These are phyloP conservation scores for Calycopis cecrops DNA, from an alignment of 1,140 invertebrate genomes.

Conservation along the genomic window DNA sequence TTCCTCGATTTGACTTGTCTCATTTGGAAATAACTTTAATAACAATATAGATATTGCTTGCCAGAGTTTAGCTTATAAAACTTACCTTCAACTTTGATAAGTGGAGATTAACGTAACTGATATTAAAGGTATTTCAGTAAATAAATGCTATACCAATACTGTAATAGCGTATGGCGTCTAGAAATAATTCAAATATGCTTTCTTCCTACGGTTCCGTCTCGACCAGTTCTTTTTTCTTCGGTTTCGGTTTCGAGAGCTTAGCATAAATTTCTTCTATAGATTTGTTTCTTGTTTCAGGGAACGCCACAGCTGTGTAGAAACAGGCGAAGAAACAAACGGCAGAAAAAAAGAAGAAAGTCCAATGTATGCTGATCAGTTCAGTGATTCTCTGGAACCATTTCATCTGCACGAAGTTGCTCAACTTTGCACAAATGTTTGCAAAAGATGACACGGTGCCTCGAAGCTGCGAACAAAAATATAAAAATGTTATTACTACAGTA, in stretches of 20 bases:
- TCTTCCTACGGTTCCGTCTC: slow-evolving; percentile 35
- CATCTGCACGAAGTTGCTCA: slow-evolving; percentile 63
- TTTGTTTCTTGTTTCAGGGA: slow-evolving; percentile 59
- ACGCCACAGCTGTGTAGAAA: slow-evolving; percentile 47
- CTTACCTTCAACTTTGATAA: no score
- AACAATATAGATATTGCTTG: no score
- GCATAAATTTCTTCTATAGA: slow-evolving; percentile 58
- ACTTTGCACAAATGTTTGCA: slow-evolving; percentile 59
- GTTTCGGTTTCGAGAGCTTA: slow-evolving; percentile 43
- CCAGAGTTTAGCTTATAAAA: no score
- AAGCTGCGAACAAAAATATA: slow-evolving; percentile 36
- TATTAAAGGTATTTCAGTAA: no score
- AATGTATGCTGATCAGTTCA: slow-evolving; percentile 57
- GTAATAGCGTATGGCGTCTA: no score
- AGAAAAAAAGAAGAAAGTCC: slow-evolving; percentile 59
- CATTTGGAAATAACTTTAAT: no score
- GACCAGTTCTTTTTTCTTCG: slow-evolving; percentile 33
- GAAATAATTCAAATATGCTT: no score
- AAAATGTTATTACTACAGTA: not conserved
- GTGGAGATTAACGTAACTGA: no score
- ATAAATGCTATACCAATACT: no score
- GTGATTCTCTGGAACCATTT: slow-evolving; percentile 60
- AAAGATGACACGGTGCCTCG: slow-evolving; percentile 62
- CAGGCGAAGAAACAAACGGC: slow-evolving; percentile 50
- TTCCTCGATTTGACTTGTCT: no score